phyloP scores from a whole-genome alignment of 2,113 vertebrate species.

The Rhombomys opimus region DNA sequence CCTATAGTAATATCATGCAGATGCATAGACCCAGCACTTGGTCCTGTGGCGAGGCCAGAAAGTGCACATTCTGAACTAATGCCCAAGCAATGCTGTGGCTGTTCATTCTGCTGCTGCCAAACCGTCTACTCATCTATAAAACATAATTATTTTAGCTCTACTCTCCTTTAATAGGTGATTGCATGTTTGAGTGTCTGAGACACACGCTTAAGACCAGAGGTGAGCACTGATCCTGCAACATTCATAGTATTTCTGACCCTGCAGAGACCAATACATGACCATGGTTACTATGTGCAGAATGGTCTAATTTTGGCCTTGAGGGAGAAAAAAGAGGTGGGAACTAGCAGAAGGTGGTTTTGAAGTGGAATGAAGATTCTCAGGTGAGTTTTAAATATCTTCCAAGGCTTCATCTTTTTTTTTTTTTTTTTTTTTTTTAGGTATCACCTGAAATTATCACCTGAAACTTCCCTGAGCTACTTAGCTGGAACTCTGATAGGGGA shows the following conservation, averaged over 20 bases:
- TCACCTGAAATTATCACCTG: neutral
- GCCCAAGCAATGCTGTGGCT: neutral
- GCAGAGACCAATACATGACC: neutral
- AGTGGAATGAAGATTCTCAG: slow-evolving; percentile 11
- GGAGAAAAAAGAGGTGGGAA: neutral
- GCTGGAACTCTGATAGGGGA: neutral
- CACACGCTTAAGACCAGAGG: neutral
- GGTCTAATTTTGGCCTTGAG: slow-evolving; percentile 29
- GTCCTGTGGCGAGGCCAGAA: neutral
- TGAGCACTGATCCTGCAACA: neutral
- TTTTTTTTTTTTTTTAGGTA: neutral
- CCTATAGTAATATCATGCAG: neutral
- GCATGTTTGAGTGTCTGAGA: neutral
- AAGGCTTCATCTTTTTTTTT: neutral
- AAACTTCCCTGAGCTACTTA: neutral
- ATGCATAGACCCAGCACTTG: neutral
- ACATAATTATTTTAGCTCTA: slow-evolving; percentile 25
- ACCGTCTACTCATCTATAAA: neutral
- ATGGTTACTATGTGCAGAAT: slow-evolving; percentile 7
- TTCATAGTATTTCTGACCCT: neutral
- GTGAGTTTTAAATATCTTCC: slow-evolving; percentile 22
- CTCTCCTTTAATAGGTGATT: slow-evolving; percentile 25
- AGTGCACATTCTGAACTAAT: slow-evolving; percentile 34
- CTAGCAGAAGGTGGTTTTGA: slow-evolving; percentile 33
- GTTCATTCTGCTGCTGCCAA: neutral